These are phyloP conservation scores for Caenorhabditis uteleia DNA, from an alignment of 2,888 invertebrate genomes.

Conservation along the genomic window DNA sequence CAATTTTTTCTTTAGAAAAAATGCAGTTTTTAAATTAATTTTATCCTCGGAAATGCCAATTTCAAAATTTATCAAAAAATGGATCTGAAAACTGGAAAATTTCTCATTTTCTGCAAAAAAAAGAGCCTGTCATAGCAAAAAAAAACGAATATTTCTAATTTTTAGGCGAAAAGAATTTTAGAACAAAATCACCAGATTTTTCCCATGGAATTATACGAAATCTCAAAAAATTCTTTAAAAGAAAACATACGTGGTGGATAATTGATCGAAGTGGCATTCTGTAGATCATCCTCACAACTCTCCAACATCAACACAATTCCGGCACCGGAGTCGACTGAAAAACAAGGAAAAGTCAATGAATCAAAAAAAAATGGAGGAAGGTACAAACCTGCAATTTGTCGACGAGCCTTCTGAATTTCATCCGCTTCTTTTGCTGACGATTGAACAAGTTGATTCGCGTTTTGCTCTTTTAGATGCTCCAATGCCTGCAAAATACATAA, in stretches of 20 bases:
- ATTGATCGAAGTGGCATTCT: conserved; percentile 63
- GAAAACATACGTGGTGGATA: conserved; percentile 60
- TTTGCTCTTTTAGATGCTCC: conserved; percentile 21
- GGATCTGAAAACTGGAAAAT: too few species aligned
- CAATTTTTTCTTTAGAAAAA: not conserved
- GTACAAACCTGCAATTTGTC: conserved; percentile 9
- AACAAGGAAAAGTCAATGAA: not conserved
- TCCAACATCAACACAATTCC: conserved; percentile 56
- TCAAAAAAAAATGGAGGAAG: not conserved
- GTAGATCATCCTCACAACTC: conserved; percentile 60
- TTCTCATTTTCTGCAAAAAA: too few species aligned
- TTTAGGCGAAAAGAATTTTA: too few species aligned
- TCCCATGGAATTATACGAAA: too few species aligned
- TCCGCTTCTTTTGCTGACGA: conserved; percentile 18
- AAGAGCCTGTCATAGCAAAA: too few species aligned
- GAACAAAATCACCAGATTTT: too few species aligned
- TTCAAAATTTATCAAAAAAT: too few species aligned
- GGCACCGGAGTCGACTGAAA: conserved; percentile 34
- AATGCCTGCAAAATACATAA: conserved; percentile 9
- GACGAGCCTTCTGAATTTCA: conserved; percentile 6
- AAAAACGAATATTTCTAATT: too few species aligned
- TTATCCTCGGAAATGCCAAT: too few species aligned
- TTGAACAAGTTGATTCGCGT: conserved; percentile 28
- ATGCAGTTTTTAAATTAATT: not conserved
- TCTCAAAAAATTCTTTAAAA: too few species aligned